Evolutionary conservation across 2,113 vertebrate species (phyloP).

Genomic region (Cinclus mexicanus): DNA sequence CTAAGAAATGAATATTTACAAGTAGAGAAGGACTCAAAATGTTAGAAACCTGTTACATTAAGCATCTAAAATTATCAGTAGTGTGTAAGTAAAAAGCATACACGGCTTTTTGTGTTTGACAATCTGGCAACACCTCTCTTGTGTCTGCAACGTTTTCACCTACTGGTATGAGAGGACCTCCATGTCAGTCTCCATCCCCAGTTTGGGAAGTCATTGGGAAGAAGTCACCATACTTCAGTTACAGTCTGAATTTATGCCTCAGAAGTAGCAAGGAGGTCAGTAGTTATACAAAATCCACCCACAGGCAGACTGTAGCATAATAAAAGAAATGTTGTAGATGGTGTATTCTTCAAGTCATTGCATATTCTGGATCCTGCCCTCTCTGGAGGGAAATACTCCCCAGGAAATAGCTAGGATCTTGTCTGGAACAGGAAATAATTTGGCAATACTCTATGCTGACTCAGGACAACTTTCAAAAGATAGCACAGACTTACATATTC

Average conservation of each 20-base stretch:
- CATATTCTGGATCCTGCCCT: neutral
- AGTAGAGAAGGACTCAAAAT: neutral
- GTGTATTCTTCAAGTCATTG: neutral
- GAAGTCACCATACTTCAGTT: neutral
- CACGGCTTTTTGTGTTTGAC: neutral
- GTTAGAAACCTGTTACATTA: neutral
- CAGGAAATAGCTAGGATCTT: neutral
- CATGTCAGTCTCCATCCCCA: fast-evolving
- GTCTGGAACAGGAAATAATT: neutral
- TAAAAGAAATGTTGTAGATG: neutral
- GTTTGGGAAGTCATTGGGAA: neutral
- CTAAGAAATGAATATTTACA: neutral
- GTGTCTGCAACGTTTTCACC: neutral
- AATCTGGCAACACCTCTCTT: neutral
- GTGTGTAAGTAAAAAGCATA: neutral
- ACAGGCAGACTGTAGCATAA: neutral
- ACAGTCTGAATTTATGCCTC: neutral
- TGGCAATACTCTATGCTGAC: neutral
- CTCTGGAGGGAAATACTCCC: neutral
- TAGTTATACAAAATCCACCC: neutral
- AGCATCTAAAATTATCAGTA: neutral
- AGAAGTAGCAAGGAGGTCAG: neutral
- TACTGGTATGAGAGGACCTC: neutral
- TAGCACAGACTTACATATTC: neutral
- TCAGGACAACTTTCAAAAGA: neutral